Conservation (phyloP, 2,113 vertebrate genomes). For the Paedocypris sp. region DNA sequence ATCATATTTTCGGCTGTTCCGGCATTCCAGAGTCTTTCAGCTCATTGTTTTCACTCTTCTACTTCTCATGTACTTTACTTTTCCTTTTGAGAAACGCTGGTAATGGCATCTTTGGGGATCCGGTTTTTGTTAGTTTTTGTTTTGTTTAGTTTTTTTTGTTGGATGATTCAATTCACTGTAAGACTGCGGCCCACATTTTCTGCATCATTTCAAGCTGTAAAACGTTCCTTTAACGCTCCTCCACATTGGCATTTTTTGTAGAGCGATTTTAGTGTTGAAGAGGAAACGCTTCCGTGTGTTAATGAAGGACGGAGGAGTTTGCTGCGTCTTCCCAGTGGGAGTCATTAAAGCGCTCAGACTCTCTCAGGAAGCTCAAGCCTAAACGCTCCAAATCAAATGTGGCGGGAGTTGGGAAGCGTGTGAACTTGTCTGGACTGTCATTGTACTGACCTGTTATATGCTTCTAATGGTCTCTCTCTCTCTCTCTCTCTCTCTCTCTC, state of each 20-base stretch:
- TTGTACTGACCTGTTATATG: neutral
- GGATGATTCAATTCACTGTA: no score
- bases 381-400: neutral
- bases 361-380: neutral
- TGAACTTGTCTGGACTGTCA: neutral
- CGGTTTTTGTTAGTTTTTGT: no score
- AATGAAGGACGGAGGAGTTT: neutral
- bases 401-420: neutral
- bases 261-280: neutral
- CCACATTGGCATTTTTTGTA: neutral
- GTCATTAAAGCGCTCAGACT: constrained; percentile 17
- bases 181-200: no score
- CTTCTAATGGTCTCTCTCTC: constrained; percentile 9
- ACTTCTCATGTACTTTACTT: no score
- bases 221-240: no score
- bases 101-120: no score
- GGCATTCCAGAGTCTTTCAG: neutral
- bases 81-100: no score
- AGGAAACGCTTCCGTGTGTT: neutral
- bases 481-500: neutral
- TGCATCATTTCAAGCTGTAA: no score
- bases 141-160: no score
- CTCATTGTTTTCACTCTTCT: no score
- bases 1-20: neutral
- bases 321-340: constrained; percentile 1